phyloP scores from a whole-genome alignment of 2,888 invertebrate species.

The Brenthis daphne region DNA sequence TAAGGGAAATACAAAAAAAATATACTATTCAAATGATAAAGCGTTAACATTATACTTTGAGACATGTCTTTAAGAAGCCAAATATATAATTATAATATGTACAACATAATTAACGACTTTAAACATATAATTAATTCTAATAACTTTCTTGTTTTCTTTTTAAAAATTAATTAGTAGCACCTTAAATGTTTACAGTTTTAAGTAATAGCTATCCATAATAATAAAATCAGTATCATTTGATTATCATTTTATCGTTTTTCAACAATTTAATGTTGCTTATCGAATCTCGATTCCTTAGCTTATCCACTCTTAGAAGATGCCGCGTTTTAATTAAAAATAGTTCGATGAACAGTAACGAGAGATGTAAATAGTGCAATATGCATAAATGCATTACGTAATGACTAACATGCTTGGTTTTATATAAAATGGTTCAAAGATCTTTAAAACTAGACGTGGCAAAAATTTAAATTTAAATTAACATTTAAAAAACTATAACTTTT shows the following conservation, averaged over 20 bases:
- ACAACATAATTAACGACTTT: too few species aligned
- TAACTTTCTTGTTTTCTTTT: constrained; percentile 1
- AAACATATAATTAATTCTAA: too few species aligned
- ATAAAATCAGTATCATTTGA: constrained; percentile 21
- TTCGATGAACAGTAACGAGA: constrained; percentile 14
- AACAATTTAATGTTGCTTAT: constrained; percentile 41
- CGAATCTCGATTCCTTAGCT: constrained; percentile 38
- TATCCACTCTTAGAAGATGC: constrained; percentile 42
- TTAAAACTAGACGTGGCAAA: neutral
- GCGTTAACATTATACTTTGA: too few species aligned
- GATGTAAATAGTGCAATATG: constrained; percentile 57
- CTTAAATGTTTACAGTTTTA: constrained; percentile 14
- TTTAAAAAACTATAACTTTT: constrained; percentile 15
- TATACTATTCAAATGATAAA: too few species aligned
- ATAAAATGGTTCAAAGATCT: too few species aligned
- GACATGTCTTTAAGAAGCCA: too few species aligned
- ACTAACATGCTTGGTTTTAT: too few species aligned
- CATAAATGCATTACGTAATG: constrained; percentile 53
- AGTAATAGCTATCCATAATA: constrained; percentile 8
- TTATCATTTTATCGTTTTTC: constrained; percentile 32
- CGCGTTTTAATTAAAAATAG: constrained; percentile 36
- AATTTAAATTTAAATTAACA: constrained; percentile 9
- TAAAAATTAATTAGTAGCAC: constrained; percentile 17
- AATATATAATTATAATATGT: too few species aligned
- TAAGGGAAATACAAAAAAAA: too few species aligned